Conservation (phyloP, 2,113 vertebrate genomes). For the Pomatorhinus ruficollis region DNA sequence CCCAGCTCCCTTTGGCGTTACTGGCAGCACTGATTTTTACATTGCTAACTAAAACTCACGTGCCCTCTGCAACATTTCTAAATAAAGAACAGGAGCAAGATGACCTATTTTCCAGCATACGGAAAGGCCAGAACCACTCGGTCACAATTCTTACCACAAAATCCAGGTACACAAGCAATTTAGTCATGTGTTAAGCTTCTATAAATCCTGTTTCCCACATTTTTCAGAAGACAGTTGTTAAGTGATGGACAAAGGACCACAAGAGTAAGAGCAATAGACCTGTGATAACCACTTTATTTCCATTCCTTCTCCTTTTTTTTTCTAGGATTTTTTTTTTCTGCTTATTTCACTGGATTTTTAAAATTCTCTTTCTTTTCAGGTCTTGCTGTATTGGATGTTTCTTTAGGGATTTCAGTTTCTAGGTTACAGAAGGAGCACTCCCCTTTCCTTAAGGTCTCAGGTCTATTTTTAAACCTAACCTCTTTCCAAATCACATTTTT, state of each 20-base stretch:
- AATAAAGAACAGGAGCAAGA: neutral
- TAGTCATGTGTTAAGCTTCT: neutral
- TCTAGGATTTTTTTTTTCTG: neutral
- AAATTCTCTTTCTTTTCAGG: neutral
- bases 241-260: neutral
- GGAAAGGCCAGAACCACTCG: neutral
- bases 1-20: neutral
- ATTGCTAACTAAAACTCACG: neutral
- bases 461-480: constrained; percentile 62
- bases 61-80: neutral
- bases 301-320: neutral
- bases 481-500: constrained; percentile 48
- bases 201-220: neutral
- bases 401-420: constrained; percentile 62
- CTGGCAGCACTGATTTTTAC: neutral
- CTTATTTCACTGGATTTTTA: neutral
- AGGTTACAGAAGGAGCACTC: constrained; percentile 54
- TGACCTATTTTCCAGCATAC: neutral
- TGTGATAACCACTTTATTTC: neutral
- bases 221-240: neutral
- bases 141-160: neutral
- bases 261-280: neutral
- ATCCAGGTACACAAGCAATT: neutral
- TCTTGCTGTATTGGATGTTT: neutral
- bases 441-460: constrained; percentile 31